A percentile compares a stretch with the other conserved stretches of the same genome.
phyloP scores from a whole-genome alignment of 2,797 vertebrate species.

The Mionectes olivaceus region DNA sequence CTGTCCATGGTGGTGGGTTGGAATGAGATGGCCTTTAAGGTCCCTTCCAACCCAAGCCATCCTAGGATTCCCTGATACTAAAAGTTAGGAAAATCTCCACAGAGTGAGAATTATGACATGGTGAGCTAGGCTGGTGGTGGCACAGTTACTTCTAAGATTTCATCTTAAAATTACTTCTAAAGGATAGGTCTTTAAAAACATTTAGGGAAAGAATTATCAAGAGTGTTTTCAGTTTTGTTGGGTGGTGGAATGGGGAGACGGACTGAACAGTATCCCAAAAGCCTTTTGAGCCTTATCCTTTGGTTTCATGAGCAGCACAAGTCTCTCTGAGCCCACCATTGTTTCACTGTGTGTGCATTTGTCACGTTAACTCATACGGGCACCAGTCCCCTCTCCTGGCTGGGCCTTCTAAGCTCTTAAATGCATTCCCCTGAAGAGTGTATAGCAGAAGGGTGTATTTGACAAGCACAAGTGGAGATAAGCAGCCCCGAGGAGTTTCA shows the following conservation, averaged over 20 bases:
- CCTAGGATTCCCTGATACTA: not conserved
- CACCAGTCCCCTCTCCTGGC: conserved; percentile 20
- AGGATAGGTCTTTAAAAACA: not conserved
- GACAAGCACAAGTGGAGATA: conserved; percentile 69
- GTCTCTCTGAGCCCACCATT: not conserved
- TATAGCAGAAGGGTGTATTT: conserved; percentile 52
- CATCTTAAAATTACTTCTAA: no score
- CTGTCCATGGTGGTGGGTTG: not conserved
- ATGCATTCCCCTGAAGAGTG: conserved; percentile 45
- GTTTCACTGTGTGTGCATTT: not conserved
- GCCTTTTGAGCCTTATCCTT: not conserved
- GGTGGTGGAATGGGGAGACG: not conserved
- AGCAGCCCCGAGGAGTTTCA: conserved; percentile 63
- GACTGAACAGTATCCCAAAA: not conserved
- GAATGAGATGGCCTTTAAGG: no score
- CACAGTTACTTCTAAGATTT: not conserved
- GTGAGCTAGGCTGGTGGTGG: not conserved
- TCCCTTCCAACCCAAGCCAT: not conserved
- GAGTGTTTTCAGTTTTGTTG: not conserved
- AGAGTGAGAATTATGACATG: not conserved
- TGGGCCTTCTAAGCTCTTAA: conserved; percentile 61
- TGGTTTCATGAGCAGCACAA: not conserved
- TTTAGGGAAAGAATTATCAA: not conserved
- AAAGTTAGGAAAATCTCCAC: not conserved
- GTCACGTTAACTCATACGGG: not conserved